A percentile compares a stretch with the other conserved stretches of the same genome.
Conservation (phyloP, 2,888 invertebrate genomes). For the Melanostoma mellinum region DNA sequence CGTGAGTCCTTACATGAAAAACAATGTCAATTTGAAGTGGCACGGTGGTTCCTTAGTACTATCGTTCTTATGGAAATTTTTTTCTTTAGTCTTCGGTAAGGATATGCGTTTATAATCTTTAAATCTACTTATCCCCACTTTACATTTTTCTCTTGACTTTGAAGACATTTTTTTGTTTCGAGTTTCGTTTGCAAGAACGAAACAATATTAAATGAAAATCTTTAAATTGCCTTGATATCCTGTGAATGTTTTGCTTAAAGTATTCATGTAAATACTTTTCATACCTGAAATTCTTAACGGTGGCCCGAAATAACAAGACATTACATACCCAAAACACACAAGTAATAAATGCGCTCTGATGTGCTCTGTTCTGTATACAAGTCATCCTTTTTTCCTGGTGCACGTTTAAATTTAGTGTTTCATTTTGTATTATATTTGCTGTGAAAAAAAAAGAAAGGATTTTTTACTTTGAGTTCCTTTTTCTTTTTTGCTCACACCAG, state of each 20-base stretch:
- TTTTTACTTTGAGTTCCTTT: constrained; percentile 7
- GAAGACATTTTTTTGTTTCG: constrained; percentile 24
- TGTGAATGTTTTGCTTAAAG: constrained; percentile 36
- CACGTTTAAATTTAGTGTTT: constrained; percentile 47
- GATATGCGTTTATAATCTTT: constrained; percentile 33
- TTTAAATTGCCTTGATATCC: constrained; percentile 62
- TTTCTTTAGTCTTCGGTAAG: background rate
- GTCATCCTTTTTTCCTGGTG: background rate
- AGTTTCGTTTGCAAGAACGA: constrained; percentile 16
- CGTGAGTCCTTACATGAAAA: constrained; percentile 41
- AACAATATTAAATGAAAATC: constrained; percentile 66
- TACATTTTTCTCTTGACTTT: constrained; percentile 17
- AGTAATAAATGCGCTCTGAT: constrained; percentile 18
- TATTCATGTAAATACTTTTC: constrained; percentile 48
- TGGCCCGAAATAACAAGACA: background rate
- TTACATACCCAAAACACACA: constrained; percentile 7
- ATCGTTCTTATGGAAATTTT: constrained; percentile 22
- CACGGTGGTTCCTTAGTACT: background rate
- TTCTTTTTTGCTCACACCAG: background rate
- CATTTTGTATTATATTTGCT: constrained; percentile 55
- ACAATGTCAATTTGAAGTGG: constrained; percentile 29
- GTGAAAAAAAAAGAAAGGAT: constrained; percentile 15
- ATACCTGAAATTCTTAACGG: constrained; percentile 5
- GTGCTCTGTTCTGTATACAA: background rate
- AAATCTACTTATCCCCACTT: constrained; percentile 51